A percentile compares a stretch with the other conserved stretches of the same genome.
phyloP scores from a whole-genome alignment of 2,888 invertebrate genomes.

The Archips xylosteana region DNA sequence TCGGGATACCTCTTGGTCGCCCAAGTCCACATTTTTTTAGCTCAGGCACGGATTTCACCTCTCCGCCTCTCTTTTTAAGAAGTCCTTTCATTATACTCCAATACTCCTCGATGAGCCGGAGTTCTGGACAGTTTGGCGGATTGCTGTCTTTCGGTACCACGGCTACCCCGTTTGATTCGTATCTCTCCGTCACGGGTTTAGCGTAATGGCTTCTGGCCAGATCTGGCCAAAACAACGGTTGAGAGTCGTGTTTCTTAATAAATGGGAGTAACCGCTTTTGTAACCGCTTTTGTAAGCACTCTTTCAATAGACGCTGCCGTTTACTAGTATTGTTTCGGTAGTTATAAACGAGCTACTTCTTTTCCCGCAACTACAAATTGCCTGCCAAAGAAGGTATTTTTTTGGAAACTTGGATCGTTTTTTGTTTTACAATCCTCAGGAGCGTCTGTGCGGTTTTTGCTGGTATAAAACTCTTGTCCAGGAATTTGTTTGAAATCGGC shows the following conservation, averaged over 20 bases:
- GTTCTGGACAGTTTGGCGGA: neutral
- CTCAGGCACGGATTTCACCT: too few species aligned
- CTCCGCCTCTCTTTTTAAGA: neutral
- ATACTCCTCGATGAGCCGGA: conserved; percentile 48
- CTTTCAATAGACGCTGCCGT: conserved; percentile 6
- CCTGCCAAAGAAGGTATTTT: neutral
- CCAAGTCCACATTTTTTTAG: too few species aligned
- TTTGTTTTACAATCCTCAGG: conserved; percentile 19
- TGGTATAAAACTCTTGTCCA: conserved; percentile 1
- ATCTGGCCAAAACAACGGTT: neutral
- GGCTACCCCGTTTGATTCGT: conserved; percentile 8
- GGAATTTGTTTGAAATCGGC: conserved; percentile 4
- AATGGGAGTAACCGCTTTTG: conserved; percentile 6
- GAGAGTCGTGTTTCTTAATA: neutral
- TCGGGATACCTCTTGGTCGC: too few species aligned
- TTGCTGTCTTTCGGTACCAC: conserved; percentile 1
- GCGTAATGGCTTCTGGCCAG: neutral
- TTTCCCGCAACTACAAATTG: neutral
- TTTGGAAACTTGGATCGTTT: conserved; percentile 9
- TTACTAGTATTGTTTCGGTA: neutral
- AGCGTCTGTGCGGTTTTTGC: conserved; percentile 6
- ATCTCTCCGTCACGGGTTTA: neutral
- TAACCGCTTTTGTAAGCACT: conserved; percentile 7
- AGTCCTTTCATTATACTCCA: neutral
- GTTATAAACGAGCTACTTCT: conserved; percentile 7